Percentiles rank a stretch among this genome's conserved stretches.
Evolutionary conservation across 2,113 vertebrate genomes (phyloP).

Genomic region (Calyptomena viridis): DNA sequence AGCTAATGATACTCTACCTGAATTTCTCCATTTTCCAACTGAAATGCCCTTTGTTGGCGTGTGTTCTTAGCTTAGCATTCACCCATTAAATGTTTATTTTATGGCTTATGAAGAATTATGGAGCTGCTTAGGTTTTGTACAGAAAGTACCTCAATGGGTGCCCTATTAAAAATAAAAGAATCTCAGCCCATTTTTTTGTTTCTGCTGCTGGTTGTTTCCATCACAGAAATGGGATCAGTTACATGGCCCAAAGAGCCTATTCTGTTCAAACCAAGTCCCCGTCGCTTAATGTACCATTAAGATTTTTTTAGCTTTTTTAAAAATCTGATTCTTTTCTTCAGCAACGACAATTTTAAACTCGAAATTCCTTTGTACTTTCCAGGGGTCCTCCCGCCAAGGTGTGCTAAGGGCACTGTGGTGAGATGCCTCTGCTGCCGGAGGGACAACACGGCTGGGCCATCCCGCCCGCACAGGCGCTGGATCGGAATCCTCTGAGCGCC

Average conservation of each 20-base stretch:
- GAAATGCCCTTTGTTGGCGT: neutral
- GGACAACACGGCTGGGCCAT: neutral
- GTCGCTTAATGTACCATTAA: rapidly evolving
- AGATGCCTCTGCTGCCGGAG: neutral
- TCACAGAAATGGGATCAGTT: neutral
- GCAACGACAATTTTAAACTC: neutral
- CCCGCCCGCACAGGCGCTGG: neutral
- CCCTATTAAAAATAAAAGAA: neutral
- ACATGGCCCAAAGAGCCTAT: rapidly evolving
- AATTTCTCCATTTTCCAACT: neutral
- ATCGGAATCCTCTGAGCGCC: neutral
- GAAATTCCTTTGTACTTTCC: neutral
- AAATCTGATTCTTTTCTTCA: neutral
- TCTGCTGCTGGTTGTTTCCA: neutral
- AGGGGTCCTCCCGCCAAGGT: neutral
- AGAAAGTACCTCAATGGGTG: neutral
- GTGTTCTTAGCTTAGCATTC: neutral
- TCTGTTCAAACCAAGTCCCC: neutral
- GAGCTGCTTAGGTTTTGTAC: neutral
- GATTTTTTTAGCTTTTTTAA: no score
- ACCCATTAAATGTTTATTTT: neutral
- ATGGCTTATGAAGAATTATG: neutral
- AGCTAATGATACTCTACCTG: neutral
- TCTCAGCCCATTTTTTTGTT: neutral
- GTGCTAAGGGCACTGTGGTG: rapidly evolving